Evolutionary conservation across 2,797 vertebrate species (phyloP), one percentile per base, ranked within the genome.

Genomic region (Apogon hyalosoma): DNA sequence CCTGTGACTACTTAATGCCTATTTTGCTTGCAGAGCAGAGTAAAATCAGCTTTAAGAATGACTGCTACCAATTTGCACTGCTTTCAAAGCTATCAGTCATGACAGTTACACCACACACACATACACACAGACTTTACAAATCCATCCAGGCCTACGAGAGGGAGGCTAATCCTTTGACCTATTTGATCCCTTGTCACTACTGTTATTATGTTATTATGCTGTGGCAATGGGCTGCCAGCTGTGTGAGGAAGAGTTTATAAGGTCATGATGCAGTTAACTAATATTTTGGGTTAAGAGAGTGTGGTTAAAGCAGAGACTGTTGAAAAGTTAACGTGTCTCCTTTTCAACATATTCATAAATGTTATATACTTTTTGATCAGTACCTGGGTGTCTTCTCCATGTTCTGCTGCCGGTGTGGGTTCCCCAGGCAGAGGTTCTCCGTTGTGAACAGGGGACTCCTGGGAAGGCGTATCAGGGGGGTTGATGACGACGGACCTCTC

Each of bases 401-500:
- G 79, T 1, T 91, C 91, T 2, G 52, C 77, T 13, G 63, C 66
- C 7, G 88, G 75, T 1, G 70, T 36, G 16, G 91, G 86, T 14
- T 96, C 76, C 82, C 95, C 78, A 77, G 90, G 92, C 75, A 96
- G 90, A 0, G 95, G 94, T 73, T 96, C 95, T 19, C 92, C 95
- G 65, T 92, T 92, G 73, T 90, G 91, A 40, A 88, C 77, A 0
- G 91, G 92, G 12, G 91, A 92, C 2, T 88, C 86, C 59, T 92
- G 90, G 15, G 91, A 87, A 2, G 92, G 88, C 1, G 87, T 83
- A 80, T 93, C 91, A 0, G 96, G 95, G 0, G 95, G 92, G 71
- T 97, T 96, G 77, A 97, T 96, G 39, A 96, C 93, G 57, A 97
- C 96, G 0, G 96, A 96, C 57, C 95, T 94, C 91, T 97, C 96